Conservation (phyloP, 2,888 invertebrate species). For the Anoplius nigerrimus region DNA sequence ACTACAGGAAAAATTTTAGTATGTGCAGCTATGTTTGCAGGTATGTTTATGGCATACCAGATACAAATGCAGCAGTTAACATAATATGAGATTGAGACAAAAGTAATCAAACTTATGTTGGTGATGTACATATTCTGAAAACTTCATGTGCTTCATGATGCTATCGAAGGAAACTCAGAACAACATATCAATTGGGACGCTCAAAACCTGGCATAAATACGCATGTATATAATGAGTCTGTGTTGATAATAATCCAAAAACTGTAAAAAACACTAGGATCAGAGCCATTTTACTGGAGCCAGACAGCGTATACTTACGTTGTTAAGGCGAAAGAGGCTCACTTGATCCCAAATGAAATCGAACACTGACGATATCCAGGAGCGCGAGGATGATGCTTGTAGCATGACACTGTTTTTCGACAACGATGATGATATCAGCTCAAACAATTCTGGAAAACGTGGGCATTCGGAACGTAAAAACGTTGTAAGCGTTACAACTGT, state of each 20-base stretch:
- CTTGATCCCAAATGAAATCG: constrained; percentile 75
- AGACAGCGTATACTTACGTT: constrained; percentile 67
- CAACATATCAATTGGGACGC: neutral
- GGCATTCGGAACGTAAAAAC: constrained; percentile 53
- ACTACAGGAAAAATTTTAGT: too few relatives aligned
- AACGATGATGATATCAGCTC: constrained; percentile 73
- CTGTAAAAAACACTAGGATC: constrained; percentile 31
- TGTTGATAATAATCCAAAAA: constrained; percentile 3
- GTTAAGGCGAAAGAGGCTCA: constrained; percentile 71
- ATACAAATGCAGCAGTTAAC: too few relatives aligned
- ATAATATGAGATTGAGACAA: too few relatives aligned
- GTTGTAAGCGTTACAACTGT: constrained; percentile 24
- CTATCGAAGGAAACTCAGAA: neutral
- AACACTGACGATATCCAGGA: constrained; percentile 74
- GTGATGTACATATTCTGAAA: too few relatives aligned
- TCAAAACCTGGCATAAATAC: neutral
- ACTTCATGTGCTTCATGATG: too few relatives aligned
- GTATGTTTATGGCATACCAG: too few relatives aligned
- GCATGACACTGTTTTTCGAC: constrained; percentile 72
- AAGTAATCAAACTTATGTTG: too few relatives aligned
- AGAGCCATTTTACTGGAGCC: constrained; percentile 38
- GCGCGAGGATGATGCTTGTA: constrained; percentile 70
- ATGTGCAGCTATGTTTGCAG: too few relatives aligned
- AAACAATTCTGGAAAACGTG: constrained; percentile 71
- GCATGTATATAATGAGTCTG: neutral